Evolutionary conservation across 2,113 vertebrate genomes (phyloP).

Genomic region (Platichthys flesus): DNA sequence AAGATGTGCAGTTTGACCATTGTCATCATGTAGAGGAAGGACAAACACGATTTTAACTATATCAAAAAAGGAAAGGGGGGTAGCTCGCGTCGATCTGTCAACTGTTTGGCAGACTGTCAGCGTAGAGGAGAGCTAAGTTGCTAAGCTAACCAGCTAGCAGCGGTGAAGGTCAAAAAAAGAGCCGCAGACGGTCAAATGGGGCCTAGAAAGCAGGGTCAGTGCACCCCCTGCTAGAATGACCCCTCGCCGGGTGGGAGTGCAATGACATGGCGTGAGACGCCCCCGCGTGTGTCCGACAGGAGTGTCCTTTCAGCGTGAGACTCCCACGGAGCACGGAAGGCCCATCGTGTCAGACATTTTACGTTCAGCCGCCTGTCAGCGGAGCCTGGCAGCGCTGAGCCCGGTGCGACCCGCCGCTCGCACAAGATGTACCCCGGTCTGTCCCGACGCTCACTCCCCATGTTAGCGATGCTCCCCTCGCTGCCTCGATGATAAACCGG

Average conservation of each 20-base stretch:
- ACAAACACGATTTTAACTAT: too few relatives aligned
- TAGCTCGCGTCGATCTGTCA: neutral
- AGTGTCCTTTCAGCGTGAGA: constrained; percentile 18
- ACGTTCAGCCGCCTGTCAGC: constrained; percentile 11
- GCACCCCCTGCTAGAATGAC: neutral
- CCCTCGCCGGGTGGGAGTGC: too few relatives aligned
- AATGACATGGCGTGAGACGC: neutral
- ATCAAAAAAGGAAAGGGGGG: rapidly evolving
- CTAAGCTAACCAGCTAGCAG: constrained; percentile 63
- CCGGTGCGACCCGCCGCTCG: neutral
- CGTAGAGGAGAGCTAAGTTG: constrained; percentile 4
- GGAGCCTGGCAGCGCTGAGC: neutral
- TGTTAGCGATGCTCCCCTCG: rapidly evolving
- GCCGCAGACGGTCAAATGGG: constrained; percentile 1
- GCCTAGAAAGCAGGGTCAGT: neutral
- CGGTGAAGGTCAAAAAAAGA: constrained; percentile 76
- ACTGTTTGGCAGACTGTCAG: neutral
- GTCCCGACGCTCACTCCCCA: neutral
- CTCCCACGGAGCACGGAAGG: constrained; percentile 1
- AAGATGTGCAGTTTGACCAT: neutral
- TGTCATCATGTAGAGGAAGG: neutral
- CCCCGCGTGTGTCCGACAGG: neutral
- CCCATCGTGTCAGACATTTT: constrained; percentile 71
- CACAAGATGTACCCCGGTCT: neutral
- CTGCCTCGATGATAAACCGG: too few relatives aligned